These are phyloP conservation scores for Acrobeloides nanus DNA, from an alignment of 2,888 invertebrate species.

Conservation along the genomic window DNA sequence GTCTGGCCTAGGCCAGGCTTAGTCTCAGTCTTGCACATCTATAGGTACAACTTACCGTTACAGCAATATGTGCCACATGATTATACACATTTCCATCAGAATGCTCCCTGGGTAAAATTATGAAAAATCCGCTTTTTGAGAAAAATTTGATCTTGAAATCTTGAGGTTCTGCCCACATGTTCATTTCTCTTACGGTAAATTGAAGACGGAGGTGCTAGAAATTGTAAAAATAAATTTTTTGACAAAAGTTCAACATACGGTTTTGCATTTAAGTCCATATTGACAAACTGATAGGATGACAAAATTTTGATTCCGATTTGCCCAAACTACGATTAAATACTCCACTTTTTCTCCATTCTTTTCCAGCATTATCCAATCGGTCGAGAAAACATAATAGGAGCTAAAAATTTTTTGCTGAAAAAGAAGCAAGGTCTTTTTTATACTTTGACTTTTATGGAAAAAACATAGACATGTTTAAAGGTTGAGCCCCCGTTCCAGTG, in stretches of 20 bases:
- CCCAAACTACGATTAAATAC: conserved; percentile 34
- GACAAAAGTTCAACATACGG: conserved; percentile 14
- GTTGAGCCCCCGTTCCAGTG: too few relatives aligned
- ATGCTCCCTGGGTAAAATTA: conserved; percentile 53
- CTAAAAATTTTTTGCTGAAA: too few relatives aligned
- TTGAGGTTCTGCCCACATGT: conserved; percentile 36
- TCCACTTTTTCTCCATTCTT: conserved; percentile 23
- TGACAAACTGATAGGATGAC: conserved; percentile 36
- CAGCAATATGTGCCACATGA: conserved; percentile 54
- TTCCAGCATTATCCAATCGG: conserved; percentile 27
- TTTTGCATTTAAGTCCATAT: conserved; percentile 23
- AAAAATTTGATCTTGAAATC: conserved; percentile 29
- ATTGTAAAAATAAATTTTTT: conserved; percentile 10
- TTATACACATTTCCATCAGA: conserved; percentile 53
- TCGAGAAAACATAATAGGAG: conserved; percentile 31
- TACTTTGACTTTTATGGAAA: too few relatives aligned
- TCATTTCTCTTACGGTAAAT: conserved; percentile 23
- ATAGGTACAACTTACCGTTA: too few relatives aligned
- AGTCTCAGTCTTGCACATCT: too few relatives aligned
- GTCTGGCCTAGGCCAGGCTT: too few relatives aligned
- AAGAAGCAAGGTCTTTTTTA: too few relatives aligned
- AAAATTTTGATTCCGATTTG: conserved; percentile 34
- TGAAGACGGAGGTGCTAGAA: conserved; percentile 28
- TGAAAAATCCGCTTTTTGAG: conserved; percentile 52
- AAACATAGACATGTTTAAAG: too few relatives aligned